Evolutionary conservation across 2,113 vertebrate species (phyloP).

Genomic region (Larimichthys polyactis): DNA sequence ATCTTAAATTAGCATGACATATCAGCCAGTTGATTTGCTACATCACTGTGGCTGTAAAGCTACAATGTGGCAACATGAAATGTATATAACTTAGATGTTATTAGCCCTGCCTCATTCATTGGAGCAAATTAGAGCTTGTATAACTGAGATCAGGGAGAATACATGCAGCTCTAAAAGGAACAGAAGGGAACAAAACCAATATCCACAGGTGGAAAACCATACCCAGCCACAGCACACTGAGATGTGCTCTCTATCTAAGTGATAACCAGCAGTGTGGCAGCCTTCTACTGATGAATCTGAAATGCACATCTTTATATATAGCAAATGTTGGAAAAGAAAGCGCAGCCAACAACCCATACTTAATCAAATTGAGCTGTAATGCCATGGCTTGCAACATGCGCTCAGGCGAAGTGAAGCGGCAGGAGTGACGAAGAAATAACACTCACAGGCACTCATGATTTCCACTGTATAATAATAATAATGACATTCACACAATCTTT

Average conservation of each 20-base stretch:
- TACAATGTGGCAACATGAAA: neutral
- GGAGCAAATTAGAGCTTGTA: neutral
- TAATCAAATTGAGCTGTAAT: constrained; percentile 28
- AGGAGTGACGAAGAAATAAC: constrained; percentile 18
- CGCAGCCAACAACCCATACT: constrained; percentile 10
- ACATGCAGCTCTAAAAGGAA: neutral
- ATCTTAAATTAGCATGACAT: constrained; percentile 10
- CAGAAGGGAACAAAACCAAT: neutral
- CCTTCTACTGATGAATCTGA: neutral
- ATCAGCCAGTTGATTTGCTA: neutral
- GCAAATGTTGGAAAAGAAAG: neutral
- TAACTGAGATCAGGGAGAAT: neutral
- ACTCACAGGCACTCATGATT: neutral
- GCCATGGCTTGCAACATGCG: constrained; percentile 6
- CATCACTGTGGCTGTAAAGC: neutral
- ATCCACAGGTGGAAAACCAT: neutral
- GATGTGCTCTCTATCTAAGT: constrained; percentile 13
- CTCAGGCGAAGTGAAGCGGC: neutral
- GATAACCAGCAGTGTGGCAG: constrained; percentile 3
- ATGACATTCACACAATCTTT: neutral
- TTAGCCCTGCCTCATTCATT: neutral
- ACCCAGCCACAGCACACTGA: neutral
- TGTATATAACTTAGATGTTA: too few relatives aligned
- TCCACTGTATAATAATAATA: constrained; percentile 10
- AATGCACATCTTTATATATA: constrained; percentile 3